Base-by-base conservation (phyloP, 2,888 invertebrate genomes). In the Drosophila putrida region DNA sequence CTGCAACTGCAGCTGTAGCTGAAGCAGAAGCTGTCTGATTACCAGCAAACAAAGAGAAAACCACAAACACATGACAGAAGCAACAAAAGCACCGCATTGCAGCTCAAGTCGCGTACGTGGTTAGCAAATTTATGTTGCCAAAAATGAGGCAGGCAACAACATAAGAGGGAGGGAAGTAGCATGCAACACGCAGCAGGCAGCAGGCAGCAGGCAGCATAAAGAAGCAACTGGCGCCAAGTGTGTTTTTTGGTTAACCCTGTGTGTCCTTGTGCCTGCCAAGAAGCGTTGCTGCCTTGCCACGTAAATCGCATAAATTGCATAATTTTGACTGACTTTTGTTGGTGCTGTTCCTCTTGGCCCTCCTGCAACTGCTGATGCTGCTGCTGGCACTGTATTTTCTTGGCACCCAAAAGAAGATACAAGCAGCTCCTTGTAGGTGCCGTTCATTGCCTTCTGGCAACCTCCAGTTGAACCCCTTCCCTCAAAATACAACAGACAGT, bases 271-370 rank as follows among this genome's bases (percentile, higher is more conserved):
- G 76, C 61, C 72, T 77, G 75, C 77, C 75, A 76, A 76, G 70
- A 74, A 76, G 74, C 76, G 64, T 61, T 71, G 55, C 66, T 67
- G 63, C 70, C 55, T 27, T 55, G 60, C 74, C 78, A 80, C 80
- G 89, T 88, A 85, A 88, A 80, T 88, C 86, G 82, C 88, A 90
- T 87, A 87, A 91, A 90, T 90, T 90, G 82, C 91, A 88, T 87
- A 88, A 90, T 85, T 90, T 84, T 82, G 81, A 87, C 87, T 88
- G 83, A 82, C 87, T 88, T 80, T 85, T 78, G 75, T 85, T 81
- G 82, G 63, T 43, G 76, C 55, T 71, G 71, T 51, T 25, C 70
- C 50, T 74, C 65, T 62, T 74, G 85, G 73, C 71, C 74, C 62
- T 78, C 57, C 62, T 77, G 60, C 68, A 31, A 15, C 27, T 75